These are phyloP conservation scores for Drosophila prolongata DNA, from an alignment of 2,888 invertebrate species.

Conservation along the genomic window DNA sequence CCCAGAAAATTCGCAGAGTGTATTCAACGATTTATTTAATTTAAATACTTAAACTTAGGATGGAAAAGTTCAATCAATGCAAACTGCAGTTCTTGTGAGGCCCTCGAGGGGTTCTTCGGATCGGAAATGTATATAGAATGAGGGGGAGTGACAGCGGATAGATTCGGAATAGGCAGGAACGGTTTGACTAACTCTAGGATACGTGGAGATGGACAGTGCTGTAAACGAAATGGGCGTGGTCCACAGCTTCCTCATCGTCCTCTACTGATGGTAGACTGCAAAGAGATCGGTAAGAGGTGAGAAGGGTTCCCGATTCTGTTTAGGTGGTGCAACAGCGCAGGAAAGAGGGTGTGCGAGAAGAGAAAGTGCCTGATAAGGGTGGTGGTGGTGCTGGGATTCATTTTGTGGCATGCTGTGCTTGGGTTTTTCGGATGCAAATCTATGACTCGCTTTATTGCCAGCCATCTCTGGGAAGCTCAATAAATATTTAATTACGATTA, in stretches of 20 bases:
- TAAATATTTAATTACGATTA: conserved; percentile 43
- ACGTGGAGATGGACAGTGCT: conserved; percentile 46
- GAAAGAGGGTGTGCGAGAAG: conserved; percentile 11
- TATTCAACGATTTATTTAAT: conserved; percentile 69
- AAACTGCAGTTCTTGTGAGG: conserved; percentile 3
- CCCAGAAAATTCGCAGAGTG: background rate
- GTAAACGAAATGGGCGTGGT: conserved; percentile 33
- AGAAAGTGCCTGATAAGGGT: conserved; percentile 1
- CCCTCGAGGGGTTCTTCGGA: conserved; percentile 7
- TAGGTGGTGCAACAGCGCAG: conserved; percentile 11
- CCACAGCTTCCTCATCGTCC: conserved; percentile 45
- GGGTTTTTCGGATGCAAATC: conserved; percentile 41
- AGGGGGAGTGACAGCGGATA: conserved; percentile 26
- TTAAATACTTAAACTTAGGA: conserved; percentile 71
- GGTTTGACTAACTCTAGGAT: conserved; percentile 46
- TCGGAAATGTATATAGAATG: conserved; percentile 18
- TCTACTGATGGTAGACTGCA: conserved; percentile 76
- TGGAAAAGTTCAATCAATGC: conserved; percentile 17
- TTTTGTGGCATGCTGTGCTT: conserved; percentile 64
- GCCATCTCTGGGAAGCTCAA: conserved; percentile 22
- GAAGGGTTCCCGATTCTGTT: conserved; percentile 43
- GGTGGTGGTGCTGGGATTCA: conserved; percentile 27
- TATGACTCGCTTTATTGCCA: conserved; percentile 57
- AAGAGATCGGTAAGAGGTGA: conserved; percentile 73
- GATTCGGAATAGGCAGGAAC: conserved; percentile 41